Conservation (phyloP, 2,113 vertebrate species). For the Pandion haliaetus region DNA sequence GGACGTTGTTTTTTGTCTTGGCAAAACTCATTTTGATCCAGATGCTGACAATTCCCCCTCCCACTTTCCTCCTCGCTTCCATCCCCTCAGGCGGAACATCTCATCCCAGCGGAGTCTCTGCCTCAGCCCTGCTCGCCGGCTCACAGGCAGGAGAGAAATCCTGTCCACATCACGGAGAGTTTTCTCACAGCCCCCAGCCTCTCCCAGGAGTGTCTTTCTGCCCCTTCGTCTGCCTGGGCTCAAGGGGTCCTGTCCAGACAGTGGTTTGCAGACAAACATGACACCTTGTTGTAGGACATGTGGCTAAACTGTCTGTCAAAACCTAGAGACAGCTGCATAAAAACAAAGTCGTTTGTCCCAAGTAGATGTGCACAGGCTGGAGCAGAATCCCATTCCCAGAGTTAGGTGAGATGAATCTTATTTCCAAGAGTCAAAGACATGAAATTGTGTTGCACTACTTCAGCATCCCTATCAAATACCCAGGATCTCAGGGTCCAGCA, state of each 20-base stretch:
- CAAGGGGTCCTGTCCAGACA: neutral
- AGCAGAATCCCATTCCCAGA: neutral
- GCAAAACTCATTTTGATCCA: conserved; percentile 20
- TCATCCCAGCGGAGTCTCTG: neutral
- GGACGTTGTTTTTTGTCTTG: conserved; percentile 22
- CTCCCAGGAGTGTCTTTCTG: neutral
- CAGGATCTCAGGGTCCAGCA: rapidly evolving
- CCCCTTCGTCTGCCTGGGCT: neutral
- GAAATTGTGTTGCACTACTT: neutral
- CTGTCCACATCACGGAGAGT: neutral
- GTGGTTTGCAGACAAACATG: neutral
- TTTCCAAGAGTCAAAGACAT: neutral
- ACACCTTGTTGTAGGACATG: neutral
- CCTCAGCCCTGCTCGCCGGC: neutral
- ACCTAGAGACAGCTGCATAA: neutral
- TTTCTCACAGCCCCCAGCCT: neutral
- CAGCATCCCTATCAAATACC: neutral
- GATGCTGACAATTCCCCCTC: neutral
- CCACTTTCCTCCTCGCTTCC: neutral
- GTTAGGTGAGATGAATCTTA: neutral
- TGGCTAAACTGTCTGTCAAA: neutral
- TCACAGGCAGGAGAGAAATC: neutral
- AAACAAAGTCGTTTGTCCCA: neutral
- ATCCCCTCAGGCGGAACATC: neutral
- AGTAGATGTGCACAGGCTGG: neutral